A percentile compares a stretch with the other conserved stretches of the same genome.
Conservation (phyloP, 2,797 vertebrate species). For the Lemur catta region DNA sequence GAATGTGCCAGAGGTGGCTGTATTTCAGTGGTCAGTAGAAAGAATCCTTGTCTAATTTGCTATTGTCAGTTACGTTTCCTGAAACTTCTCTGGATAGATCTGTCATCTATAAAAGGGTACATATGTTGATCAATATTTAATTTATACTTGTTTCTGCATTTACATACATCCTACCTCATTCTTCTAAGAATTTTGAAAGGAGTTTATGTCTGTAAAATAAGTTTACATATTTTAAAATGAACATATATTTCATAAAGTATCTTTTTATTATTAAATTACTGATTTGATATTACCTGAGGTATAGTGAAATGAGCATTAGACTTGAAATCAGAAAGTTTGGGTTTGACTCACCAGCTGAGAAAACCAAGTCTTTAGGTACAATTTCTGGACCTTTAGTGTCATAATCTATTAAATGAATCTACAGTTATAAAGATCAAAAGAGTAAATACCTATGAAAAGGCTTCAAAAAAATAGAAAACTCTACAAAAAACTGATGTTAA, state of each 20-base stretch:
- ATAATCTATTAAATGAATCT: neutral
- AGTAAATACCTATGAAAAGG: neutral
- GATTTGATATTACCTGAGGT: neutral
- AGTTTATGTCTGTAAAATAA: conserved; percentile 4
- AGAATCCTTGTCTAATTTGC: conserved; percentile 20
- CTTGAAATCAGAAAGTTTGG: conserved; percentile 3
- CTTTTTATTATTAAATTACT: neutral
- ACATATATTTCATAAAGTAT: neutral
- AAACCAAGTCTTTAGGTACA: neutral
- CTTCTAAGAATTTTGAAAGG: neutral
- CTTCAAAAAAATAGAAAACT: neutral
- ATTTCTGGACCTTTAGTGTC: neutral
- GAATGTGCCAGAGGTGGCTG: neutral
- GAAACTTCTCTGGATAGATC: neutral
- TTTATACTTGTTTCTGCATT: neutral
- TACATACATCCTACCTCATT: neutral
- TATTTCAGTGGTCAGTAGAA: neutral
- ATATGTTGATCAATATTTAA: neutral
- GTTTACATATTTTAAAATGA: neutral
- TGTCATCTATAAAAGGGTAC: neutral
- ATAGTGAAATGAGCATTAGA: neutral
- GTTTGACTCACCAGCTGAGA: neutral
- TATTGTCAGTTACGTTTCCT: neutral
- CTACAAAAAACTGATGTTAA: neutral
- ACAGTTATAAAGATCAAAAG: neutral